These are phyloP conservation scores for Ophion ventricosus DNA, from an alignment of 2,888 invertebrate genomes.

Conservation along the genomic window DNA sequence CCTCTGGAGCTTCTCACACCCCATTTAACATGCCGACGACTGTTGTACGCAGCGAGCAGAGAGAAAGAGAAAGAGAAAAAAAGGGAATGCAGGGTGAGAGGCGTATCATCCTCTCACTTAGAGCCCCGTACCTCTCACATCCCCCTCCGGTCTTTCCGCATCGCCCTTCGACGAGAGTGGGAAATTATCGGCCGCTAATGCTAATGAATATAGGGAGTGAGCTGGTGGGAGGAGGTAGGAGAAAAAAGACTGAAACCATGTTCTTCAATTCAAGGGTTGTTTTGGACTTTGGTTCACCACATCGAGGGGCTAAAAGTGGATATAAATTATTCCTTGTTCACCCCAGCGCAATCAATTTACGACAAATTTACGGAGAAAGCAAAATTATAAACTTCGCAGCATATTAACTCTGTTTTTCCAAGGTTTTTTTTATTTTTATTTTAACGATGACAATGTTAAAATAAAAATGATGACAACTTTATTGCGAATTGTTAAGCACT, in stretches of 20 bases:
- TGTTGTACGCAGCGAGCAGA: slow-evolving; percentile 46
- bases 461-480: no score
- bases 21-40: slow-evolving; percentile 74
- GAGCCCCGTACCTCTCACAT: slow-evolving; percentile 28
- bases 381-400: slow-evolving; percentile 4
- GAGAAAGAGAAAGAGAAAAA: slow-evolving; percentile 11
- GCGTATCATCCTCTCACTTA: slow-evolving; percentile 51
- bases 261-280: slow-evolving; percentile 58
- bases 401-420: no score
- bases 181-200: slow-evolving; percentile 80
- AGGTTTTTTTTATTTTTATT: no score
- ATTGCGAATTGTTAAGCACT: no score
- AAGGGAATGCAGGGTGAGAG: background rate
- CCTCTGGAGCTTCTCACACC: slow-evolving; percentile 71
- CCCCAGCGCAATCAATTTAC: slow-evolving; percentile 16
- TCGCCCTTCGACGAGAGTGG: slow-evolving; percentile 74
- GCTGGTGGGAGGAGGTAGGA: slow-evolving; percentile 28
- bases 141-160: slow-evolving; percentile 9
- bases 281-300: slow-evolving; percentile 48
- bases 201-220: slow-evolving; percentile 79
- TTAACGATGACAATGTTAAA: no score
- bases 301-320: slow-evolving; percentile 6
- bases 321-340: slow-evolving; percentile 40
- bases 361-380: slow-evolving; percentile 13
- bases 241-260: slow-evolving; percentile 65